Conservation (phyloP, 2,113 vertebrate species). For the Oophaga pumilio region DNA sequence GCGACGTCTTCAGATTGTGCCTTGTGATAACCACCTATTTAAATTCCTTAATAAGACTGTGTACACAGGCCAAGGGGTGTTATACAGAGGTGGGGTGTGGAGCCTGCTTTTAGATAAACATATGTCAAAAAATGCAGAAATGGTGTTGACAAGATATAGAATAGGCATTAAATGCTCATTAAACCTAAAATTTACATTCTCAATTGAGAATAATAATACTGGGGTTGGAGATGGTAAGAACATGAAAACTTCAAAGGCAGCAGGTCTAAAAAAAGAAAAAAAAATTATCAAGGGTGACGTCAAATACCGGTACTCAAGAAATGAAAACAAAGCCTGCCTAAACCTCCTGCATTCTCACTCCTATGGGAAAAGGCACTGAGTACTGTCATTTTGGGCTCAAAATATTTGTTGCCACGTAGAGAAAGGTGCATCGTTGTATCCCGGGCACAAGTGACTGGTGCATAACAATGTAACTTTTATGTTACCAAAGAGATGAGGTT, state of each 20-base stretch:
- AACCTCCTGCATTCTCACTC: too few relatives aligned
- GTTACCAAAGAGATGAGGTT: too few relatives aligned
- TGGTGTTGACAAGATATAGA: too few relatives aligned
- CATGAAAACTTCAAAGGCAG: too few relatives aligned
- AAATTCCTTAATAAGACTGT: not conserved
- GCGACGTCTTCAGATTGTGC: not conserved
- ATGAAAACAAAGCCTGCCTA: too few relatives aligned
- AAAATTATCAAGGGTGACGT: not conserved
- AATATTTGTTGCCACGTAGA: too few relatives aligned
- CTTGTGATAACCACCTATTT: slow-evolving; percentile 22
- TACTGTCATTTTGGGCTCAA: too few relatives aligned
- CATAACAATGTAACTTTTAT: too few relatives aligned
- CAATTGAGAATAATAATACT: not conserved
- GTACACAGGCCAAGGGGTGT: not conserved
- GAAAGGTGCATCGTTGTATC: too few relatives aligned
- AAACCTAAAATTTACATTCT: not conserved
- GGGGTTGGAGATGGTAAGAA: not conserved
- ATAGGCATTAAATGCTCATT: not conserved
- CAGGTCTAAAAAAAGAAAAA: not conserved
- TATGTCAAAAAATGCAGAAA: not conserved
- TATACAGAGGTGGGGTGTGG: not conserved
- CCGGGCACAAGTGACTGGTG: too few relatives aligned
- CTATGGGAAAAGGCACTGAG: too few relatives aligned
- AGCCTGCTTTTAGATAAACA: not conserved
- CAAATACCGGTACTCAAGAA: too few relatives aligned